Conservation (phyloP, 2,113 vertebrate genomes). For the Acinonyx jubatus region DNA sequence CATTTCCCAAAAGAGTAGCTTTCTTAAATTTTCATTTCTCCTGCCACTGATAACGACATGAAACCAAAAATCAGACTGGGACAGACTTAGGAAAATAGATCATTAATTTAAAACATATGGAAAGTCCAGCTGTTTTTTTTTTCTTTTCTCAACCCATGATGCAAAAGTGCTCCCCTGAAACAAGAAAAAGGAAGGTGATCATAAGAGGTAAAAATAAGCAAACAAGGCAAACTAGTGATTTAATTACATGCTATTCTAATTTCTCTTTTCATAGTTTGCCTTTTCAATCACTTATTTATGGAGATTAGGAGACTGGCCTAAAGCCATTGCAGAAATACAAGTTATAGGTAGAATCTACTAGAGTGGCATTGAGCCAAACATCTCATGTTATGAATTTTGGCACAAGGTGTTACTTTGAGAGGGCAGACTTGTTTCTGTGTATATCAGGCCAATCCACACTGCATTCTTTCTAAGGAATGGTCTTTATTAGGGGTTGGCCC, state of each 20-base stretch:
- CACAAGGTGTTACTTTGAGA: slow-evolving; percentile 66
- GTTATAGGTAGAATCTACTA: slow-evolving; percentile 4
- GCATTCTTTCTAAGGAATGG: slow-evolving; percentile 55
- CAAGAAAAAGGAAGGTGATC: not conserved
- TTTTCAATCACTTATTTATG: slow-evolving; percentile 40
- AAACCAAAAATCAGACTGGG: slow-evolving; percentile 53
- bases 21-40: slow-evolving; percentile 40
- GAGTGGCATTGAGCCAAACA: slow-evolving; percentile 32
- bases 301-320: slow-evolving; percentile 46
- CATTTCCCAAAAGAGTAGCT: slow-evolving; percentile 30
- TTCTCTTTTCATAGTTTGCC: slow-evolving; percentile 25
- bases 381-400: slow-evolving; percentile 58
- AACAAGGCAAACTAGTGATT: slow-evolving; percentile 5
- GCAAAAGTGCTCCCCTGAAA: slow-evolving; percentile 42
- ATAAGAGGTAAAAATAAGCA: not conserved
- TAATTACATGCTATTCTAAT: slow-evolving; percentile 32
- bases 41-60: not conserved
- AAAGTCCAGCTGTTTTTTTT: not conserved
- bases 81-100: slow-evolving; percentile 51
- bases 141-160: not conserved
- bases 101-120: slow-evolving; percentile 50
- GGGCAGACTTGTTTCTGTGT: slow-evolving; percentile 32
- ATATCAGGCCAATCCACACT: slow-evolving; percentile 49
- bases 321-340: slow-evolving; percentile 20
- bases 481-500: slow-evolving; percentile 75